A percentile compares a stretch with the other conserved stretches of the same genome.
Conservation (phyloP, 2,113 vertebrate genomes). For the Entomyzon cyanotis region DNA sequence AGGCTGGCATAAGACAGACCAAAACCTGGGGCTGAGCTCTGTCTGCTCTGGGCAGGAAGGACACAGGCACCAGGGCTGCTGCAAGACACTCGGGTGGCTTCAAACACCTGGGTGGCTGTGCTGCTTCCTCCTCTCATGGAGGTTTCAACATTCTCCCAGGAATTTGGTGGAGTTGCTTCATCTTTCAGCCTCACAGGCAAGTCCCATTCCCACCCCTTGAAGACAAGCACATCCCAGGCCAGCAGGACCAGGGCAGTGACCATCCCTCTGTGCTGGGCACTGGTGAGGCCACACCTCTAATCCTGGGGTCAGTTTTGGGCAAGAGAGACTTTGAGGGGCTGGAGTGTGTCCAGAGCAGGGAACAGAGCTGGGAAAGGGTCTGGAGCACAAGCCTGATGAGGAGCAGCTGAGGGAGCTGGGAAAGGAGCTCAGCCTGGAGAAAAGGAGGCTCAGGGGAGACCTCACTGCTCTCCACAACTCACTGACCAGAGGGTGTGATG, state of each 20-base stretch:
- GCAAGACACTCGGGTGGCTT: background rate
- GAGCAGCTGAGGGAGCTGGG: background rate
- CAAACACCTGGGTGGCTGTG: background rate
- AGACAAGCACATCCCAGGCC: background rate
- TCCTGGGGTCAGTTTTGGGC: background rate
- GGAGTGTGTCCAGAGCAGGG: background rate
- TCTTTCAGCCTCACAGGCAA: background rate
- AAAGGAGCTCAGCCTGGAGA: background rate
- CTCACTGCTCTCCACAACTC: background rate
- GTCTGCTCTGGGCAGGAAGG: background rate
- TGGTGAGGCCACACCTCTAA: background rate
- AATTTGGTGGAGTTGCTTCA: background rate
- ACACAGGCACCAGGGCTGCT: background rate
- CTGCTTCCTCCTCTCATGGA: background rate
- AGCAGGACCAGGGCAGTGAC: background rate
- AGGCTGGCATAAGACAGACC: background rate
- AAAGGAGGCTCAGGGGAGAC: background rate
- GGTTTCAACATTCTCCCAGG: background rate
- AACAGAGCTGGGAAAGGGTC: background rate
- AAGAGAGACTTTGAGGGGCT: background rate
- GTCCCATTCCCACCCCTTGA: background rate
- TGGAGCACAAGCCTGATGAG: background rate
- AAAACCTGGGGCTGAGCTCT: accelerated
- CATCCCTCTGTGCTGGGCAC: background rate
- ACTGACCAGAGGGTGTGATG: background rate